phyloP scores from a whole-genome alignment of 2,797 vertebrate species.

The Acrossocheilus wenchowensis region DNA sequence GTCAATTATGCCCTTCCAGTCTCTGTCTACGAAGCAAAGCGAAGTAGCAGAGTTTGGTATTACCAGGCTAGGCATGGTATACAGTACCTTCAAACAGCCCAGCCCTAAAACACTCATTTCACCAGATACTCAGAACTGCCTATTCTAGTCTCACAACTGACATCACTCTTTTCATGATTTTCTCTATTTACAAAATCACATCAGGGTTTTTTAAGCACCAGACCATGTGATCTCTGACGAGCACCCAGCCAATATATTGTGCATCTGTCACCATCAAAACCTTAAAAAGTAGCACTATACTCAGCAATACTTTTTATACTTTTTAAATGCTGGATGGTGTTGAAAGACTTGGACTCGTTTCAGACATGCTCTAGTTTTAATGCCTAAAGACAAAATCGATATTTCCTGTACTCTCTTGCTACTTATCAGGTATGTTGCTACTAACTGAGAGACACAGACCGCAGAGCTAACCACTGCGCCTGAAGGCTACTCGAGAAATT shows the following conservation, averaged over 20 bases:
- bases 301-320: neutral
- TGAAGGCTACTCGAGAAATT: constrained; percentile 26
- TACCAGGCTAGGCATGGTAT: no score
- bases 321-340: constrained; percentile 15
- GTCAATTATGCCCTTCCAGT: no score
- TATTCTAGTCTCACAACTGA: neutral
- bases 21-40: no score
- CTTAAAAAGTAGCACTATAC: constrained; percentile 23
- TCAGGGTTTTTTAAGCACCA: constrained; percentile 9
- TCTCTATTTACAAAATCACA: neutral
- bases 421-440: constrained; percentile 37
- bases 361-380: constrained; percentile 33
- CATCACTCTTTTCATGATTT: neutral
- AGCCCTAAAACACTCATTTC: constrained; percentile 17
- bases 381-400: constrained; percentile 30
- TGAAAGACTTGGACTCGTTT: constrained; percentile 8
- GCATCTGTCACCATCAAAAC: constrained; percentile 36
- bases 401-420: constrained; percentile 8
- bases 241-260: constrained; percentile 10
- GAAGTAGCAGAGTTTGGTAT: no score
- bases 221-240: constrained; percentile 27
- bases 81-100: neutral
- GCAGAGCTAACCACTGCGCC: constrained; percentile 1
- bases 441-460: constrained; percentile 18
- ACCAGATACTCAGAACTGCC: constrained; percentile 2